Conservation (phyloP, 2,113 vertebrate genomes). For the Cynocephalus volans region DNA sequence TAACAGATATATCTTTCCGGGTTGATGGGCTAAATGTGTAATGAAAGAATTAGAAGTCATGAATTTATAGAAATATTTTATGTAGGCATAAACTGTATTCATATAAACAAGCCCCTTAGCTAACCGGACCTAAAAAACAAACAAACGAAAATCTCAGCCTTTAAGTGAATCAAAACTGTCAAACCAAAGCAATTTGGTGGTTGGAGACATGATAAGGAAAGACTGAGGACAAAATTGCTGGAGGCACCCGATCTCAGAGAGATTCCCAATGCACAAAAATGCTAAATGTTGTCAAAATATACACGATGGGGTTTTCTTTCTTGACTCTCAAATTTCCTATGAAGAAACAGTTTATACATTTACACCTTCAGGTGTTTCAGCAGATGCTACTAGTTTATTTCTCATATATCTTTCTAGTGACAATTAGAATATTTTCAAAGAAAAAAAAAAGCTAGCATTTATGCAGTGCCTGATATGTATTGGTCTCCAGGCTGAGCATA, state of each 20-base stretch:
- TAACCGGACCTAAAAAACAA: constrained; percentile 31
- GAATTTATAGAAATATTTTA: constrained; percentile 27
- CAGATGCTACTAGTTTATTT: not conserved
- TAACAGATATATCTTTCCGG: not conserved
- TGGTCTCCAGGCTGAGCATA: not conserved
- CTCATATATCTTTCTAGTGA: not conserved
- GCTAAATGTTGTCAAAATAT: constrained; percentile 13
- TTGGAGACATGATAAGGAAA: not conserved
- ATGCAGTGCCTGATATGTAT: not conserved
- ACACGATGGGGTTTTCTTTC: not conserved
- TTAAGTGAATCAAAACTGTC: constrained; percentile 35
- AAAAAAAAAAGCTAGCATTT: not conserved
- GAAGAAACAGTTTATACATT: not conserved
- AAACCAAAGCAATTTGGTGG: not conserved
- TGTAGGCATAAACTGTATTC: not conserved
- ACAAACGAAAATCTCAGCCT: not conserved
- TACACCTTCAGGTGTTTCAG: not conserved
- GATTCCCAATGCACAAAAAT: constrained; percentile 5
- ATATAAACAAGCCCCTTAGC: constrained; percentile 27
- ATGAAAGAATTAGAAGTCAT: constrained; percentile 50
- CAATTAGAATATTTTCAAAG: constrained; percentile 34
- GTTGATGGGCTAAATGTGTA: not conserved
- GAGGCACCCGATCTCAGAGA: not conserved
- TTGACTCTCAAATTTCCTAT: not conserved
- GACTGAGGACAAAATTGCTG: not conserved